Evolutionary conservation across 1,140 invertebrate genomes (phyloP).

Genomic region (Lerema accius): DNA sequence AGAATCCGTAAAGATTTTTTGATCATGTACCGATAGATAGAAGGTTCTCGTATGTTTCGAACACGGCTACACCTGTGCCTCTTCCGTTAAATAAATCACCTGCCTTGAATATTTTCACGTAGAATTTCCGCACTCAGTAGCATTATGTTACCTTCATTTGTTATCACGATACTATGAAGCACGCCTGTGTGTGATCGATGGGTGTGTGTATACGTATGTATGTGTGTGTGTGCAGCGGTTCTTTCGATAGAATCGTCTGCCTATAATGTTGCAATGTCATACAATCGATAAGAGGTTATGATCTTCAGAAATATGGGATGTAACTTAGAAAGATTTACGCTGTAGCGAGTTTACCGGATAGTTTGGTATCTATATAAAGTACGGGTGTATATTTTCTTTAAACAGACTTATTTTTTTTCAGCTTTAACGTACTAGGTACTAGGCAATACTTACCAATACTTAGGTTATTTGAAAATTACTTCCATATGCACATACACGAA

Average conservation of each 20-base stretch:
- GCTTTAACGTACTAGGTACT: too few relatives aligned
- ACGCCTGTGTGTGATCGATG: slow-evolving; percentile 15
- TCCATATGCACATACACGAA: too few relatives aligned
- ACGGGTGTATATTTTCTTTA: too few relatives aligned
- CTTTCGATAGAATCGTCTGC: background rate
- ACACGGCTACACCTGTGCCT: slow-evolving; percentile 19
- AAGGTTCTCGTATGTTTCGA: slow-evolving; percentile 10
- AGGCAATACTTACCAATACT: too few relatives aligned
- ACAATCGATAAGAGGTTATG: too few relatives aligned
- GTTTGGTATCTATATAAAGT: too few relatives aligned
- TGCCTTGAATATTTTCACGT: slow-evolving; percentile 25
- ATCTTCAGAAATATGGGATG: too few relatives aligned
- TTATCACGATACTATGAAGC: slow-evolving; percentile 14
- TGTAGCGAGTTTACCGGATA: too few relatives aligned
- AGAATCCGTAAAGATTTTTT: slow-evolving; percentile 12
- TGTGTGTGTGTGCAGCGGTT: background rate
- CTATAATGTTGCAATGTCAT: background rate
- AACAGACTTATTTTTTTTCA: too few relatives aligned
- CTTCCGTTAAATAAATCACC: slow-evolving; percentile 30
- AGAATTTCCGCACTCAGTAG: slow-evolving; percentile 22
- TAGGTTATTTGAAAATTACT: too few relatives aligned
- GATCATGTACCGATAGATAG: slow-evolving; percentile 24
- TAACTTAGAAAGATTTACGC: too few relatives aligned
- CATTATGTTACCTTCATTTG: slow-evolving; percentile 11
- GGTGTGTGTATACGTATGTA: too few relatives aligned